Percentiles rank a stretch among this genome's conserved stretches.
Conservation (phyloP, 2,797 vertebrate species). For the Dendrocincla fuliginosa region DNA sequence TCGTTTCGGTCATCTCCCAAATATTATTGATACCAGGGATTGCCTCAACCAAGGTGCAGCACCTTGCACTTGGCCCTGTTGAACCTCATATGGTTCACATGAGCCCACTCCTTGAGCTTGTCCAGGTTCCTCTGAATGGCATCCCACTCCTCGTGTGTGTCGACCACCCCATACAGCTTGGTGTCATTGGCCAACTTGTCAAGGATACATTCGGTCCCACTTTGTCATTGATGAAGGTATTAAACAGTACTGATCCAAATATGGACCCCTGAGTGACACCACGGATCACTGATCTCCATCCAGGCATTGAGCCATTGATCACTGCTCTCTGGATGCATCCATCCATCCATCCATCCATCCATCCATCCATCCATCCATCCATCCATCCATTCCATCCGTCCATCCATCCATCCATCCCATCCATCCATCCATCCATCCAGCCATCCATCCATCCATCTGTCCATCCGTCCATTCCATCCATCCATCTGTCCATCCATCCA, state of each 20-base stretch:
- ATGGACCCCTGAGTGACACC: rapidly evolving
- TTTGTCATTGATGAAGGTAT: neutral
- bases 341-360: no score
- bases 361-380: no score
- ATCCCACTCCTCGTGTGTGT: neutral
- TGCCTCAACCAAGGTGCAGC: neutral
- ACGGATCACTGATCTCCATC: neutral
- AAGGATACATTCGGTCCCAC: no score
- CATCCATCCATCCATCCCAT: no score
- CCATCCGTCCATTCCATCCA: no score
- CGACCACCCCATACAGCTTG: neutral
- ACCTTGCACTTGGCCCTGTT: neutral
- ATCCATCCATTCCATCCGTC: no score
- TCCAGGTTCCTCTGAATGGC: neutral
- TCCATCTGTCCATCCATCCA: no score
- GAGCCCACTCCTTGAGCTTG: neutral
- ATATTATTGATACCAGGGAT: no score
- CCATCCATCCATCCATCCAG: no score
- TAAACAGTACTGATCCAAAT: neutral
- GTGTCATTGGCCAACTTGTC: neutral
- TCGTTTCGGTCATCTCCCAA: neutral
- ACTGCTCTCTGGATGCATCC: neutral
- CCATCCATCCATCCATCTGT: no score
- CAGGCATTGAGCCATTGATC: neutral
- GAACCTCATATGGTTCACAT: neutral